Evolutionary conservation across 2,113 vertebrate species (phyloP), one percentile per base, ranked within the genome.

Genomic region (Amazona guildingii): DNA sequence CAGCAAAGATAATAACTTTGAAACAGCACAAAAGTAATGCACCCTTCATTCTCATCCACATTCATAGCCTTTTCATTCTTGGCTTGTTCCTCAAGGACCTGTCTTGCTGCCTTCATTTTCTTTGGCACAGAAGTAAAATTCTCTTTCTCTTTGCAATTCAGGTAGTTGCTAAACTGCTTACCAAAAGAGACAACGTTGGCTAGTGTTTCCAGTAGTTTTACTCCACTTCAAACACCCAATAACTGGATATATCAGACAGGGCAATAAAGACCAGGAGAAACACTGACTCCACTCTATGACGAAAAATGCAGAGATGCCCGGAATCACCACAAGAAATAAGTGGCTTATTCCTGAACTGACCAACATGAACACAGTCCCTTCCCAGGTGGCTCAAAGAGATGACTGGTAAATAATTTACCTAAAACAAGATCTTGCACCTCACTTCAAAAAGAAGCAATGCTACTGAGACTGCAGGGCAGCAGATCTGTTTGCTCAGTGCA

Each of bases 41-140:
- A 1, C 24, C 62, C 37, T 73, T 35, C 31, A 37, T 59, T 46
- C 25, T 28, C 54, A 86, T 18, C 33, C 46, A 59, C 7, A 19
- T 48, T 63, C 21, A n/a, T 9, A 55, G 49, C 28, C 28, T 64
- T 63, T 43, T 9, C 8, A 4, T 64, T 24, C 16, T 37, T 55
- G 0, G 3, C 19, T 17, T 48, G n/a, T 3, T 84, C 43, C 24
- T 49, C 2, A 0, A 69, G 44, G 39, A 64, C 25, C 17, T 52
- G 39, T 68, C 41, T 63, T 48, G 41, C 63, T 91, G 29, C 31
- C 31, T 68, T 68, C 20, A 31, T 79, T 67, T 79, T 54, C 63
- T 59, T 35, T 35, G 43, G 18, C 20, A 64, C 7, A 23, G 12
- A 37, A 88, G 17, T 13, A 6, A 51, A 44, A 86, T n/a, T 61